Conservation (phyloP, 1,140 invertebrate genomes). For the Charaxes varanes region DNA sequence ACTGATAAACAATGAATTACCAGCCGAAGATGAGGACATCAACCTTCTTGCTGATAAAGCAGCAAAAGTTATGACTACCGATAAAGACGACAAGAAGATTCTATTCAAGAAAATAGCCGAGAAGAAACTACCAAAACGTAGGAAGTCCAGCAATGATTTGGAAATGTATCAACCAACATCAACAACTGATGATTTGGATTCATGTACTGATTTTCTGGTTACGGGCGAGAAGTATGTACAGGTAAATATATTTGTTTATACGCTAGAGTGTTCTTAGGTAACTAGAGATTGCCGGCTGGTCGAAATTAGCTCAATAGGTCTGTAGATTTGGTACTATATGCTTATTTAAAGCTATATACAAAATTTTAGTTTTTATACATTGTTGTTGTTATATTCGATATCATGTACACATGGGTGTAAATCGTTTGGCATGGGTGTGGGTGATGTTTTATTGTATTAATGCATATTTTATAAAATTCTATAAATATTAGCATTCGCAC, state of each 20-base stretch:
- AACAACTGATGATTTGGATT: constrained; percentile 60
- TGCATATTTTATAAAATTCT: no score
- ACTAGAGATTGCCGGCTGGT: no score
- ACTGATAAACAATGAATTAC: constrained; percentile 30
- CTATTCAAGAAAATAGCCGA: constrained; percentile 40
- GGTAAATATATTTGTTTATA: constrained; percentile 26
- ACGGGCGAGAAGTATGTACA: constrained; percentile 60
- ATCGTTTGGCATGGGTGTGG: no score
- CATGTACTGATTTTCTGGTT: constrained; percentile 44
- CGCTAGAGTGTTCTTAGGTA: background rate
- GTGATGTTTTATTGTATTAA: no score
- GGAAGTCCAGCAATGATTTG: constrained; percentile 59
- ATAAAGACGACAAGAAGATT: constrained; percentile 43
- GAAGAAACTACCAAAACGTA: constrained; percentile 39
- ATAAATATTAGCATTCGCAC: no score
- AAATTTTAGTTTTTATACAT: no score
- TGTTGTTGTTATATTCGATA: no score
- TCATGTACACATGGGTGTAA: no score
- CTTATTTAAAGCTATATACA: no score
- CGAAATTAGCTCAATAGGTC: no score
- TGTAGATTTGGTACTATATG: no score
- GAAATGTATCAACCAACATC: constrained; percentile 66
- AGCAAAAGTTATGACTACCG: constrained; percentile 61
- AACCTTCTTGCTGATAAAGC: constrained; percentile 59
- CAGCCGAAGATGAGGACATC: constrained; percentile 51